Evolutionary conservation across 2,113 vertebrate species (phyloP), one percentile per base, ranked within the genome.

Genomic region (Osmerus mordax): DNA sequence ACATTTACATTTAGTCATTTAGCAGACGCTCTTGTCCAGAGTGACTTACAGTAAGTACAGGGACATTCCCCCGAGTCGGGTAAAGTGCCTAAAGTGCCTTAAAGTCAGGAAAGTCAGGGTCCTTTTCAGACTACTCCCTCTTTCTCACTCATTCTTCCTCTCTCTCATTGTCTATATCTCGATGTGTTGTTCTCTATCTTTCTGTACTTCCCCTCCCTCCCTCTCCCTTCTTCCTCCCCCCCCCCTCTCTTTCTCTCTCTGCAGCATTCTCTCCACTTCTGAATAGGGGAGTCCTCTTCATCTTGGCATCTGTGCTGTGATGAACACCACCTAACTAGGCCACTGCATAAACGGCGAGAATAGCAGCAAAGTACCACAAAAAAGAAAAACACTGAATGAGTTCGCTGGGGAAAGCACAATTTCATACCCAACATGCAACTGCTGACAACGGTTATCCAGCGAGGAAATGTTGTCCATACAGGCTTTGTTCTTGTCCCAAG

Each of bases 311-410:
- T 88, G 82, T 76, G 82, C 82, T 77, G 74, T 77, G 83, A 87
- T 86, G 86, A 88, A 86, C 86, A 83, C 78, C 81, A 66, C 79
- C 86, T 88, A 90, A 90, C 84, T 91, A 89, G 87, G 88, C 79
- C 79, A 88, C 85, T 82, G 90, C 90, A 88, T 90, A 88, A 87
- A 89, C 87, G 89, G 87, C 85, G 80, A 82, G 83, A 87, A 82
- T 80, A 87, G 80, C 82, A 81, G 82, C 64, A 75, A 82, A 84
- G 81, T 65, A 58, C 78, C 75, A 82, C 62, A 66, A 77, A 67
- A 64, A n/a, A 69, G 64, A 32, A 28, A 16, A 76, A 65, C 71
- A 18, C 7, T 23, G 83, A 76, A 70, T 81, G 59, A 12, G 74
- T 76, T 82, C 74, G 70, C 11, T 15, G 72, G 71, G 71, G 59